phyloP scores from a whole-genome alignment of 1,140 invertebrate species.

The Lordiphosa mommai region DNA sequence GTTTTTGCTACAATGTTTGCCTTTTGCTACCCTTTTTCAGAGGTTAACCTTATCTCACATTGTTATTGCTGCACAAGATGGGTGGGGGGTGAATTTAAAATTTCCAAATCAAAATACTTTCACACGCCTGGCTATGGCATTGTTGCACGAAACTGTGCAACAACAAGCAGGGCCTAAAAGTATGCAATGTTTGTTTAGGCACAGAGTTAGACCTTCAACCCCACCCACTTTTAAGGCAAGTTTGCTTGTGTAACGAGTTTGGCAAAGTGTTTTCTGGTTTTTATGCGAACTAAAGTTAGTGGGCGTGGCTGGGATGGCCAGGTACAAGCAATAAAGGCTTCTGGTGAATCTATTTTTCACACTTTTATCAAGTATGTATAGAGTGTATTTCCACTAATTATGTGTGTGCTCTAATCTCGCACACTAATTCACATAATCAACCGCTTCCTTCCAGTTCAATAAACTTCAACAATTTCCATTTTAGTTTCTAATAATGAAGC shows the following conservation, averaged over 20 bases:
- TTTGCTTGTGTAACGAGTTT: constrained; percentile 11
- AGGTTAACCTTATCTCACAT: constrained; percentile 38
- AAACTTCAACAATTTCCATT: constrained; percentile 18
- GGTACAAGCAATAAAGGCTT: constrained; percentile 46
- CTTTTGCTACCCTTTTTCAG: constrained; percentile 24
- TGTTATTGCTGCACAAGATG: constrained; percentile 51
- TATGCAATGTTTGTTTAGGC: constrained; percentile 69
- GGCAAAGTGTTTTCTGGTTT: constrained; percentile 1
- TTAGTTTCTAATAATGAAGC: constrained; percentile 5
- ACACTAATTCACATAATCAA: constrained; percentile 1
- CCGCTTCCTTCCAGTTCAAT: constrained; percentile 21
- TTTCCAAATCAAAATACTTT: constrained; percentile 71
- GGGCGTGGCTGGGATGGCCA: constrained; percentile 42
- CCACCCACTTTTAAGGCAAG: constrained; percentile 7
- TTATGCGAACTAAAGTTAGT: neutral
- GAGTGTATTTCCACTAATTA: constrained; percentile 17
- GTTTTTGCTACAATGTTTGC: constrained; percentile 50
- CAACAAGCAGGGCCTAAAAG: constrained; percentile 44
- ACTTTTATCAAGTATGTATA: too few species aligned
- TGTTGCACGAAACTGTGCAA: constrained; percentile 40
- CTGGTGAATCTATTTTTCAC: constrained; percentile 11
- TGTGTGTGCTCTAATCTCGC: neutral
- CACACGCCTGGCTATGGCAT: constrained; percentile 16
- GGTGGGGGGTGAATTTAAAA: constrained; percentile 51
- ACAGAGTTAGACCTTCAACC: constrained; percentile 31